Conservation (phyloP, 2,113 vertebrate species). For the Rhineura floridana region DNA sequence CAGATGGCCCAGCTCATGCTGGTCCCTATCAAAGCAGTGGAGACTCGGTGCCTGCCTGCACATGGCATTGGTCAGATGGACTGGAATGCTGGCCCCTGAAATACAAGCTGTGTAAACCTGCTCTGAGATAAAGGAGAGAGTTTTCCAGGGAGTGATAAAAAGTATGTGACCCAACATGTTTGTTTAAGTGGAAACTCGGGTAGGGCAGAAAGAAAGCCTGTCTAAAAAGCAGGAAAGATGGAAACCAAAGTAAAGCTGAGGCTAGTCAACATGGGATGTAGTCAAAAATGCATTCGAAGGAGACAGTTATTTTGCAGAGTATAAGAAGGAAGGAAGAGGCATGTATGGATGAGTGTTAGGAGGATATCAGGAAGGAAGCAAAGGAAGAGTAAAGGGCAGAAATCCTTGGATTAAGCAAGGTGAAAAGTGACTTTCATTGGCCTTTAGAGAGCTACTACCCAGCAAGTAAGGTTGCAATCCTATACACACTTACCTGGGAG, state of each 20-base stretch:
- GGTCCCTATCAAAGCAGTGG: background rate
- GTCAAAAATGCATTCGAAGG: background rate
- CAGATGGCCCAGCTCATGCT: too few species aligned
- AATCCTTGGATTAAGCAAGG: background rate
- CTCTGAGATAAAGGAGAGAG: background rate
- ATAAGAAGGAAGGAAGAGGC: background rate
- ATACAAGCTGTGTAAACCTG: background rate
- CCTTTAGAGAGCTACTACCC: background rate
- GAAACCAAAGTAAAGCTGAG: background rate
- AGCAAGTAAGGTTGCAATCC: background rate
- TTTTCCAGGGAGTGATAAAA: background rate
- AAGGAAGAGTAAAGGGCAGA: background rate
- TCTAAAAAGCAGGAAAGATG: background rate
- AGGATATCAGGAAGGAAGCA: background rate
- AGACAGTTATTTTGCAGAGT: background rate
- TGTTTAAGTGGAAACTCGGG: background rate
- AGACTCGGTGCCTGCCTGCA: background rate
- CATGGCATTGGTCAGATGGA: background rate
- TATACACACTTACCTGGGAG: too few species aligned
- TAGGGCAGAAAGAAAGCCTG: background rate
- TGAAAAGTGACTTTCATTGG: background rate
- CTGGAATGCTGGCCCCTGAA: background rate
- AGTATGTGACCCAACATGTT: background rate
- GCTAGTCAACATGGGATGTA: background rate
- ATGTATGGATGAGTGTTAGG: background rate